Percentiles rank a stretch among this genome's conserved stretches.
Conservation (phyloP, 2,113 vertebrate genomes). For the Ptyas mucosa region DNA sequence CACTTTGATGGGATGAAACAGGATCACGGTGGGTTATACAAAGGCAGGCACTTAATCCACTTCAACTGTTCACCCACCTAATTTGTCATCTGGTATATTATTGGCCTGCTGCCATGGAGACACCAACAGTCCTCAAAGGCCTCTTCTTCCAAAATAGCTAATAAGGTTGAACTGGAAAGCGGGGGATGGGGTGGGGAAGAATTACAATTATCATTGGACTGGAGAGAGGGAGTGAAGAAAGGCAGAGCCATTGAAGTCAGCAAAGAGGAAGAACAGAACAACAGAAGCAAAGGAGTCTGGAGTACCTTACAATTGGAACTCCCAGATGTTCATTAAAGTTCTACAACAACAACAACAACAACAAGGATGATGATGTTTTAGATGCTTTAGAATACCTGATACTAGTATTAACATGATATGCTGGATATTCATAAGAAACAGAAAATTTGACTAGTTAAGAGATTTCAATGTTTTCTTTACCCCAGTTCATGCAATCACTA, state of each 20-base stretch:
- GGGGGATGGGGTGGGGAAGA: not conserved
- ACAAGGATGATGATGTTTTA: not conserved
- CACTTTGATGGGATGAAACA: fast-evolving
- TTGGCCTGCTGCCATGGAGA: conserved; percentile 42
- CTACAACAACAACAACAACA: not conserved
- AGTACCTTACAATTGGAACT: not conserved
- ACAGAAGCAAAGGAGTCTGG: not conserved
- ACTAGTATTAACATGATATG: not conserved
- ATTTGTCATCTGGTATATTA: conserved; percentile 26
- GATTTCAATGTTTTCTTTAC: not conserved
- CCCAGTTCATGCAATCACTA: not conserved
- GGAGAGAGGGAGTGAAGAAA: conserved; percentile 1
- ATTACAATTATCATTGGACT: not conserved
- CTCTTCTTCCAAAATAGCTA: conserved; percentile 28
- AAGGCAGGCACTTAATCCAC: not conserved
- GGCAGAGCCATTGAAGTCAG: not conserved
- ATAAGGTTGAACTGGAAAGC: not conserved
- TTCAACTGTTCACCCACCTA: not conserved
- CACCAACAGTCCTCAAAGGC: not conserved
- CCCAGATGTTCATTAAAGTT: not conserved
- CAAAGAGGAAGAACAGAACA: not conserved
- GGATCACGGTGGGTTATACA: fast-evolving
- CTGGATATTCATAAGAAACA: not conserved
- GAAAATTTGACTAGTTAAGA: not conserved
- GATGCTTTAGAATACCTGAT: not conserved